Evolutionary conservation across 2,113 vertebrate genomes (phyloP).

Genomic region (Nibea coibor): DNA sequence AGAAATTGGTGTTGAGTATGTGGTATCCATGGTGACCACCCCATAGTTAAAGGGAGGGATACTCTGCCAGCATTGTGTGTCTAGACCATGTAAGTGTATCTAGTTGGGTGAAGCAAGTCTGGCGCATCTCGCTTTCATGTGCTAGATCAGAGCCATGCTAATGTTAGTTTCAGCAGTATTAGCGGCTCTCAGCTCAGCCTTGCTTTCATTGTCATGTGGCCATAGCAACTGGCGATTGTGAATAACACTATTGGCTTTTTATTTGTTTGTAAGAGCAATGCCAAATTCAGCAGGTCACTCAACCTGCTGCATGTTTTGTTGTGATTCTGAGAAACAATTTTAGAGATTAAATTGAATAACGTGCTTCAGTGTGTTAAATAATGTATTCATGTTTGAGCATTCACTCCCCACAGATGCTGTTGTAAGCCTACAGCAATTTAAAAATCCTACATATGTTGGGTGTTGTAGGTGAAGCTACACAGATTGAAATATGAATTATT

Average conservation of each 20-base stretch:
- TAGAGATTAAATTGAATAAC: background rate
- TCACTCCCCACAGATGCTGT: background rate
- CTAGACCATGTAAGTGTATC: slow-evolving; percentile 66
- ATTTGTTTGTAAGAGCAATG: slow-evolving; percentile 42
- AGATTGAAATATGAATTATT: slow-evolving; percentile 26
- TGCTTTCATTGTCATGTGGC: slow-evolving; percentile 42
- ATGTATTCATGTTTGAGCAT: background rate
- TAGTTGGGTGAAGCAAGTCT: slow-evolving; percentile 63
- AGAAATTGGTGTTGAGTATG: slow-evolving; percentile 63
- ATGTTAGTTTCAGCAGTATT: slow-evolving; percentile 62
- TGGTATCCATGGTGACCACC: slow-evolving; percentile 75
- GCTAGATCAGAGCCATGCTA: slow-evolving; percentile 77
- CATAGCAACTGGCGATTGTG: slow-evolving; percentile 54
- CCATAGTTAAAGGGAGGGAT: slow-evolving; percentile 59
- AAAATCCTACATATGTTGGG: background rate
- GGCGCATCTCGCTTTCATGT: slow-evolving; percentile 69
- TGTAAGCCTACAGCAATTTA: slow-evolving; percentile 6
- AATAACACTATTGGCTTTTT: slow-evolving; percentile 38
- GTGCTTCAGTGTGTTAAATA: background rate
- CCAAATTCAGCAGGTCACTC: slow-evolving; percentile 38
- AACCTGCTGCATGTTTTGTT: slow-evolving; percentile 39
- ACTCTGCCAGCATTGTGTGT: slow-evolving; percentile 64
- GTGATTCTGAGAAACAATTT: slow-evolving; percentile 26
- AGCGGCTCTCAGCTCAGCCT: slow-evolving; percentile 56
- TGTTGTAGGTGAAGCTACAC: background rate